phyloP scores from a whole-genome alignment of 2,888 invertebrate genomes.

The Lumbricus terrestris region DNA sequence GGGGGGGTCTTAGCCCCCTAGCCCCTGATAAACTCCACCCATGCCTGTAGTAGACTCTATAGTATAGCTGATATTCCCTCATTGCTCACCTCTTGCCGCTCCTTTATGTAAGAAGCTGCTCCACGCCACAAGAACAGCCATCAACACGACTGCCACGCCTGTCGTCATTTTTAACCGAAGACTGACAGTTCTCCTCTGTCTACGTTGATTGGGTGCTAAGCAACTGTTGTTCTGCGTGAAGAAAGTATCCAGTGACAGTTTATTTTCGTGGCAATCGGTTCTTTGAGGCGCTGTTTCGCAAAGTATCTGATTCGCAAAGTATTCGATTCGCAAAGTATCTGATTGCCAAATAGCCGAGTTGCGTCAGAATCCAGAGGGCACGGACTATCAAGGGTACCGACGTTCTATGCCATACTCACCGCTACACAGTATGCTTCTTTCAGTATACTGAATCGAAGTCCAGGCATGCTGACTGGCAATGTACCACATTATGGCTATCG shows the following conservation, averaged over 20 bases:
- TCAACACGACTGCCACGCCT: neutral
- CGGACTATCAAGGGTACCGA: neutral
- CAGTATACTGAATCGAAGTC: neutral
- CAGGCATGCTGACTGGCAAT: neutral
- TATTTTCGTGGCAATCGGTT: neutral
- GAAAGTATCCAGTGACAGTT: neutral
- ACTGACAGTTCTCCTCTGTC: neutral
- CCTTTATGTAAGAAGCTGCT: neutral
- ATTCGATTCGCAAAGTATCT: neutral
- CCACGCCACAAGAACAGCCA: neutral
- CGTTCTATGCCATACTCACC: neutral
- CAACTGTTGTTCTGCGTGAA: no score
- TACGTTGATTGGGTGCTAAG: neutral
- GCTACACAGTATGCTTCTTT: neutral
- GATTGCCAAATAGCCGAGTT: neutral
- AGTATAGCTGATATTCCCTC: neutral
- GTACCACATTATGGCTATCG: neutral
- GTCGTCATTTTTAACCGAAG: neutral
- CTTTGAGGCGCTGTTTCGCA: neutral
- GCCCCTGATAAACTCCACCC: no score
- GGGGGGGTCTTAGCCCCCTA: no score
- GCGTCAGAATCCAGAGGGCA: neutral
- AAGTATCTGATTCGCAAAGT: neutral
- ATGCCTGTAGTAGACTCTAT: no score
- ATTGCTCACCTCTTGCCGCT: neutral